Evolutionary conservation across 64 coral and sea anemone genomes (phyloP).

Genomic region (Cladopsammia gracilis): DNA sequence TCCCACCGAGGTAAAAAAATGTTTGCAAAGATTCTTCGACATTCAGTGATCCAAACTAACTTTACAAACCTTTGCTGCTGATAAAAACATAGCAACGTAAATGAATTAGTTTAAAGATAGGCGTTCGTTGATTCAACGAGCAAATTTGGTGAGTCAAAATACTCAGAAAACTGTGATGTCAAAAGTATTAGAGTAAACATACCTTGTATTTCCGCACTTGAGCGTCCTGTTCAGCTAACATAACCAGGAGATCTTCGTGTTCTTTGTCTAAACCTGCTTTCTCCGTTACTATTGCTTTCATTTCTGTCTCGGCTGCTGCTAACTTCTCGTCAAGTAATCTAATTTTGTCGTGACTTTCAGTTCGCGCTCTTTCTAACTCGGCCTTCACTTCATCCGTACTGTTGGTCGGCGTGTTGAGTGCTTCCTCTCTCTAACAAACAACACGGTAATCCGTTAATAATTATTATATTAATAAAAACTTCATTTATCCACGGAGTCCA

Average conservation of each 20-base stretch:
- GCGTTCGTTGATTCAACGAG: no score
- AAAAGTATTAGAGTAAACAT: neutral
- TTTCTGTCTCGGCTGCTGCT: constrained; percentile 4
- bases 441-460: no score
- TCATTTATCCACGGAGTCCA: no score
- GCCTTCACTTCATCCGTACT: constrained; percentile 55
- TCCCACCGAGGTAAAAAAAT: no score
- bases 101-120: no score
- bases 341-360: constrained; percentile 44
- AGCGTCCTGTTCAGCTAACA: constrained; percentile 72
- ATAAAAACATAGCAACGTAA: no score
- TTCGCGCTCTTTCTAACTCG: constrained; percentile 14
- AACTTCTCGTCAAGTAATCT: constrained; percentile 60
- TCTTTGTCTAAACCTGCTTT: constrained; percentile 53
- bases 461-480: no score
- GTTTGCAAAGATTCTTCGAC: no score
- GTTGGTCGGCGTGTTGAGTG: constrained; percentile 22
- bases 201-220: constrained; percentile 77
- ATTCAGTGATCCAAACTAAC: no score
- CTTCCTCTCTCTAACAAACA: constrained; percentile 1
- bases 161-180: neutral
- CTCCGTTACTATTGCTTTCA: constrained; percentile 29
- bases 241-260: constrained; percentile 82
- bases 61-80: no score
- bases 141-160: no score